Conservation (phyloP, 2,113 vertebrate genomes). For the Entelurus aequoreus region DNA sequence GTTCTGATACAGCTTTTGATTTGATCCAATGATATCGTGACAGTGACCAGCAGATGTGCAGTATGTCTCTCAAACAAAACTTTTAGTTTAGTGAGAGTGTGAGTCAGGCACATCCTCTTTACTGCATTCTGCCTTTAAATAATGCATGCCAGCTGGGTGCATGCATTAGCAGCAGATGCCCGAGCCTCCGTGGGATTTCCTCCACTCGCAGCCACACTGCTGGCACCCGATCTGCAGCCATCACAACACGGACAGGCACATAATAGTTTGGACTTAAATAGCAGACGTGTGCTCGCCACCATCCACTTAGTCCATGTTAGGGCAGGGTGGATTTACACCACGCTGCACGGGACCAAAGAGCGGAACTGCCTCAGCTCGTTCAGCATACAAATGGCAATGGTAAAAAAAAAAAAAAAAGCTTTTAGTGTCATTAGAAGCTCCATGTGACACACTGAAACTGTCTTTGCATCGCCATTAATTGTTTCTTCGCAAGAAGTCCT, state of each 20-base stretch:
- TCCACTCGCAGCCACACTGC: slow-evolving; percentile 38
- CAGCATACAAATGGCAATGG: slow-evolving; percentile 23
- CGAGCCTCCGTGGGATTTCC: slow-evolving; percentile 43
- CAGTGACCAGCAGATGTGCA: too few species aligned
- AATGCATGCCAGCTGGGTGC: slow-evolving; percentile 58
- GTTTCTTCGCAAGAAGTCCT: too few species aligned
- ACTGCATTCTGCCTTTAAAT: slow-evolving; percentile 58
- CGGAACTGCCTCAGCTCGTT: slow-evolving; percentile 13
- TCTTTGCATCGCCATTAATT: neutral
- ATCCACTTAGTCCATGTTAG: slow-evolving; percentile 9
- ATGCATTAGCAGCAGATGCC: slow-evolving; percentile 44
- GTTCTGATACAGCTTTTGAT: too few species aligned
- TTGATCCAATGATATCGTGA: too few species aligned
- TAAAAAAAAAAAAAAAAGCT: slow-evolving; percentile 7
- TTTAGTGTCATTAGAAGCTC: slow-evolving; percentile 28
- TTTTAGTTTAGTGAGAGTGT: slow-evolving; percentile 3
- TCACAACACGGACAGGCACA: slow-evolving; percentile 4
- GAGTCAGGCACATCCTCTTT: slow-evolving; percentile 47
- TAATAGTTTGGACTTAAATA: slow-evolving; percentile 13
- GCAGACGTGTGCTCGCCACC: neutral
- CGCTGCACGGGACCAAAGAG: slow-evolving; percentile 27
- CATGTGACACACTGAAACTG: slow-evolving; percentile 19
- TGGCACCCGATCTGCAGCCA: slow-evolving; percentile 41
- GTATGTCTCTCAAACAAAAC: too few species aligned
- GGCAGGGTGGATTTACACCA: neutral